Evolutionary conservation across 2,888 invertebrate genomes (phyloP), one percentile per base, ranked within the genome.

Genomic region (Chrysina gloriosa): DNA sequence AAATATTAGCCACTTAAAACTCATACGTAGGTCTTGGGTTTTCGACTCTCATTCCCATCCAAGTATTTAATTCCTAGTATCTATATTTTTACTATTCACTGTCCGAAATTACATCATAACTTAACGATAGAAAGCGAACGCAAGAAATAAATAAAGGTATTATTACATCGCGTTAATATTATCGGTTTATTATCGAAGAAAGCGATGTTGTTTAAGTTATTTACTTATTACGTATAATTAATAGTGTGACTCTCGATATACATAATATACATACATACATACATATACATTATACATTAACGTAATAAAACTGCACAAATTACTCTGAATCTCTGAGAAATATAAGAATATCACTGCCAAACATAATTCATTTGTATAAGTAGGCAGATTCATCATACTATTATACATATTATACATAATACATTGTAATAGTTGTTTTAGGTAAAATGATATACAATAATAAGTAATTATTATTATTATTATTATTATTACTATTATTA

Each of bases 271-370:
- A 39, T 16, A 39, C 16, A 39, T 39, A 36, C 9, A 52, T 14
- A 29, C 9, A 5, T 16, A 16, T 31, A 52, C 34, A 52, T 3
- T 52, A 31, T 47, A 47, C 21, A 34, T 45, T 21, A 45, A 36
- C 36, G 39, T 48, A 39, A 69, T 66, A 47, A 66, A 72, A 71
- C 67, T 77, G 81, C 81, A 81, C 81, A 81, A 81, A 70, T 74
- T 71, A 74, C 42, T 42, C 58, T 61, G 58, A 61, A 61, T 61
- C 71, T 74, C 72, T 69, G 69, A 75, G 65, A 68, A 69, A 52
- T 67, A 63, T 69, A 71, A 77, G 21, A 77, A 77, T 72, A 76
- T 80, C 82, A 82, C 82, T 82, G 82, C 82, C 82, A 82, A 78
- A 71, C 52, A 52, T 42, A 61, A 61, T 61, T 42, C 69, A 72